Conservation (phyloP, 2,113 vertebrate genomes). For the Alethe diademata region DNA sequence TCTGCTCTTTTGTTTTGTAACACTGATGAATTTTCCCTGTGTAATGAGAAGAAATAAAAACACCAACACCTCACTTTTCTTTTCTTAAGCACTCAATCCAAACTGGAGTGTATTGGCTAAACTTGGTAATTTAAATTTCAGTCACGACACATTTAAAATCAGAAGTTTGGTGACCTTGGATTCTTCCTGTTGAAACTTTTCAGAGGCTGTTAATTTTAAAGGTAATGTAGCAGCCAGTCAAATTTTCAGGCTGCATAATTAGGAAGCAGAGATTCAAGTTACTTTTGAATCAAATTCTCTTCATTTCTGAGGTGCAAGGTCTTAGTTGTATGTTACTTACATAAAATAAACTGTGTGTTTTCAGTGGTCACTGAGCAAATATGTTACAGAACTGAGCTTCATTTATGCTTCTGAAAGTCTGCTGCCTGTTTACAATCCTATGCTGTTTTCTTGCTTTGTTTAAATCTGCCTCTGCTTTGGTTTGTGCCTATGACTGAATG, state of each 20-base stretch:
- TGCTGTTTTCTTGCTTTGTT: background rate
- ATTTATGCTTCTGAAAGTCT: background rate
- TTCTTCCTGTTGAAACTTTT: background rate
- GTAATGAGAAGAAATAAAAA: background rate
- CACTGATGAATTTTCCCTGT: background rate
- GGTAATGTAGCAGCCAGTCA: background rate
- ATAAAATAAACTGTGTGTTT: background rate
- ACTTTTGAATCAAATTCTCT: background rate
- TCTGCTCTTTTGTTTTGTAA: background rate
- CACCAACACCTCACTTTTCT: background rate
- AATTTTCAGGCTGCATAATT: background rate
- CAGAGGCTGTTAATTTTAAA: background rate
- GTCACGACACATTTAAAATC: background rate
- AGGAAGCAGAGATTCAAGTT: background rate
- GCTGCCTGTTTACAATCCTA: background rate
- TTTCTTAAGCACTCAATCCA: background rate
- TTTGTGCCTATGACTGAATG: background rate
- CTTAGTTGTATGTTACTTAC: background rate
- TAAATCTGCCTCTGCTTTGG: background rate
- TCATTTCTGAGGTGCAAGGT: background rate
- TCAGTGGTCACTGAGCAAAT: background rate
- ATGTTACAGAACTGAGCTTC: background rate
- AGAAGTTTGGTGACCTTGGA: background rate
- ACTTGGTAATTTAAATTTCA: background rate
- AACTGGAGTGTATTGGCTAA: background rate